These are phyloP conservation scores for Daubentonia madagascariensis DNA, from an alignment of 2,113 vertebrate genomes.

Conservation along the genomic window DNA sequence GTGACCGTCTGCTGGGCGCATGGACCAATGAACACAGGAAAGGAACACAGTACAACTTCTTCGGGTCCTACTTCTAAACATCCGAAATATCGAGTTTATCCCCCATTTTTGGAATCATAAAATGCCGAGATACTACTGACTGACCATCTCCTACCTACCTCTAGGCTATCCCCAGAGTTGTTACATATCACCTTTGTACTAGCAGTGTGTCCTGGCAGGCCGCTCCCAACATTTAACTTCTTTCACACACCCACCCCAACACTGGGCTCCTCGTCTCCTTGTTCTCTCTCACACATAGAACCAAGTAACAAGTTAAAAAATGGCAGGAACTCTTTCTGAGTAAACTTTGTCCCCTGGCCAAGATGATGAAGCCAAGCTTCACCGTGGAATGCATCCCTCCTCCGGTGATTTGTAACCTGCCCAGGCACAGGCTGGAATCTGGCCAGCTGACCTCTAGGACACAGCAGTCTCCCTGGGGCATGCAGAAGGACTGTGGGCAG, in stretches of 20 bases:
- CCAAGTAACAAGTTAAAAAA: conserved; percentile 31
- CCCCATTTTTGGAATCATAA: not conserved
- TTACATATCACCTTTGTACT: not conserved
- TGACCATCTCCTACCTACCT: not conserved
- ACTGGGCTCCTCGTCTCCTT: not conserved
- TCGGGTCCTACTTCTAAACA: not conserved
- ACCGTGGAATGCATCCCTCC: not conserved
- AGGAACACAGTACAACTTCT: not conserved
- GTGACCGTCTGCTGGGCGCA: not conserved
- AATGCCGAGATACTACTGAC: not conserved
- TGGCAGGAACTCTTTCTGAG: not conserved
- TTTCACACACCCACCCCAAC: not conserved
- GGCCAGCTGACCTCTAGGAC: not conserved
- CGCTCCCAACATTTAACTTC: not conserved
- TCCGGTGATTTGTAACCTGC: not conserved
- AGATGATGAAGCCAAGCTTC: not conserved
- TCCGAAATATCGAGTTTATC: not conserved
- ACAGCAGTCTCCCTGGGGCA: not conserved
- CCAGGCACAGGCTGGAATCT: not conserved
- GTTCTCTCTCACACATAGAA: not conserved
- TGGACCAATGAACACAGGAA: not conserved
- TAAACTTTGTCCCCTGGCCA: conserved; percentile 4
- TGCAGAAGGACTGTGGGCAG: not conserved
- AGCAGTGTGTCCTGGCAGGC: not conserved
- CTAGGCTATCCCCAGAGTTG: not conserved